Evolutionary conservation across 2,113 vertebrate species (phyloP), one percentile per base, ranked within the genome.

Genomic region (Dicrurus megarhynchus): DNA sequence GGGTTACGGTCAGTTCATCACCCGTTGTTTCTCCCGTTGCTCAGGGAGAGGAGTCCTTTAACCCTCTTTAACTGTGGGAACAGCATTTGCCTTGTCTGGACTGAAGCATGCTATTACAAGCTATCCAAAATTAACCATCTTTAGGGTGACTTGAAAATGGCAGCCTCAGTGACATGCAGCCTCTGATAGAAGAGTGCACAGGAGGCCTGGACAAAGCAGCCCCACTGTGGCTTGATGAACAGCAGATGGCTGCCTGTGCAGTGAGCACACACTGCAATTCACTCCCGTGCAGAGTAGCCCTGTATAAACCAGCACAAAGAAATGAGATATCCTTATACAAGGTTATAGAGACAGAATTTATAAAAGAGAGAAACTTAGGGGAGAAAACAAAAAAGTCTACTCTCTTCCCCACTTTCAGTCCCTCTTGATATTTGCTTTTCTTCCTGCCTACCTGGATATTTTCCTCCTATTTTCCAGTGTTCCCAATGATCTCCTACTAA

Each of bases 1-100:
- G 35, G 32, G 13, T 50, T 50, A 35, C 0, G 1, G 13, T 59
- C 16, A 32, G 16, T 50, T 57, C 20, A 57, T 35, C 26, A 59
- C 13, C 13, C 1, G 0, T 2, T 16, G 24, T 30, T 75, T 35
- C 30, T 57, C 70, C 20, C 0, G 0, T 21, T 50, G 26, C 37
- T 42, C 37, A 59, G 32, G 44, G 44, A 86, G 26, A 27, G 7
- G 9, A 50, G 20, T 56, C 16, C n/a, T 64, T 44, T 41, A 18
- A 90, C 59, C 46, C 13, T 64, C 32, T 68, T 65, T 20, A 92
- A 47, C 33, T 60, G 49, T 56, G 11, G 28, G 35, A 86, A 71
- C 11, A 18, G n/a, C 27, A 56, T 69, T 77, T 82, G 33, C 44
- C 44, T 73, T 47, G 12, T 41, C 71, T 37, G 37, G 39, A 80